Conservation (phyloP, 2,113 vertebrate species). For the Dasyornis broadbenti region DNA sequence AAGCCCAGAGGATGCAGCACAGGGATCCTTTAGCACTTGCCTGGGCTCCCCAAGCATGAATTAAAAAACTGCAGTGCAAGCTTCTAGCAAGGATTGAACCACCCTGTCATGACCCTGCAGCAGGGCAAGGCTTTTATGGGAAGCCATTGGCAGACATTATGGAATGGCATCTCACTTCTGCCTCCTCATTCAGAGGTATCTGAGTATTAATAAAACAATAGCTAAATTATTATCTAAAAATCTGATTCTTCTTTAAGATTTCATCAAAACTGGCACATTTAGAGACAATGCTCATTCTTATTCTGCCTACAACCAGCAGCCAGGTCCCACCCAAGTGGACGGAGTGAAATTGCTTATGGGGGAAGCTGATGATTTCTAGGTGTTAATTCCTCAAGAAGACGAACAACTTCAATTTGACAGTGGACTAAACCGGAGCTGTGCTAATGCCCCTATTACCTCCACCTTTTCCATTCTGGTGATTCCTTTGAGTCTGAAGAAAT, state of each 20-base stretch:
- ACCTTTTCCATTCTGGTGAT: background rate
- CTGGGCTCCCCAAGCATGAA: background rate
- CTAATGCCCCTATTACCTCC: background rate
- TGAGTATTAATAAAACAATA: background rate
- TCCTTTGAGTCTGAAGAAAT: background rate
- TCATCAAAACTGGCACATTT: background rate
- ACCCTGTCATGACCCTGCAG: background rate
- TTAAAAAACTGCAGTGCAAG: background rate
- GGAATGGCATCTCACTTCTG: background rate
- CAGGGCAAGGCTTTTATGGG: background rate
- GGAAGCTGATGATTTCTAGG: background rate
- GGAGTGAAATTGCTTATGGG: background rate
- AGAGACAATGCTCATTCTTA: background rate
- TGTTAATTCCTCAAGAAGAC: background rate
- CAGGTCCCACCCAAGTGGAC: background rate
- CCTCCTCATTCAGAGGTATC: background rate
- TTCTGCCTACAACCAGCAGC: background rate
- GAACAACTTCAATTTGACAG: background rate
- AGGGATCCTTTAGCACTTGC: background rate
- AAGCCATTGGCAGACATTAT: background rate
- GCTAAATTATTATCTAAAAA: background rate
- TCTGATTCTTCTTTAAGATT: background rate
- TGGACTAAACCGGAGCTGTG: background rate
- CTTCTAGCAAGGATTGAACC: background rate
- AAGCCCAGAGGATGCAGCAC: background rate